Conservation (phyloP, 2,113 vertebrate genomes). For the Gopherus evgoodei region DNA sequence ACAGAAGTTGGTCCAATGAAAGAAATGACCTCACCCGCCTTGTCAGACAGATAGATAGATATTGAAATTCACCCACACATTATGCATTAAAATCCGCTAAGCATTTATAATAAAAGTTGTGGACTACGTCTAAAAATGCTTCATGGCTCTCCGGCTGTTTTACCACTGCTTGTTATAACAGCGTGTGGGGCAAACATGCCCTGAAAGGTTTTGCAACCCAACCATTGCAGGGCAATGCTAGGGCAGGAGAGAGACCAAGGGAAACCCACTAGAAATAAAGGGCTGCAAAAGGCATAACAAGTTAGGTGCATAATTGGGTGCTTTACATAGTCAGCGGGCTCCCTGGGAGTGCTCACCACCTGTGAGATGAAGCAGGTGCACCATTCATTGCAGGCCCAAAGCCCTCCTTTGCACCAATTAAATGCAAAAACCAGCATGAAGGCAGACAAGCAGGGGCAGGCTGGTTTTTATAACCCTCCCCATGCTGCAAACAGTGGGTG, state of each 20-base stretch:
- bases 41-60: not conserved
- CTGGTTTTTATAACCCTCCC: not conserved
- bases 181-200: not conserved
- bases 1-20: not conserved
- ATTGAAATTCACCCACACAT: not conserved
- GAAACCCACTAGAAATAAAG: not conserved
- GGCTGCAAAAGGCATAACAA: not conserved
- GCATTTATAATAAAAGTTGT: accelerated
- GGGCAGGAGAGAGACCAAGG: not conserved
- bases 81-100: not conserved
- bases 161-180: not conserved
- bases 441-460: too few species aligned
- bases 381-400: not conserved
- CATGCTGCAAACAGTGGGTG: not conserved
- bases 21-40: not conserved
- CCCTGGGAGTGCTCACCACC: too few species aligned
- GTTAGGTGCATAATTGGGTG: too few species aligned
- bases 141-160: not conserved
- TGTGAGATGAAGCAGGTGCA: not conserved
- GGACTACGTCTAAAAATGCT: not conserved
- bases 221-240: not conserved
- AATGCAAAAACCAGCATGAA: not conserved
- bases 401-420: not conserved
- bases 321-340: too few species aligned
- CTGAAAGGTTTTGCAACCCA: accelerated